Evolutionary conservation across 2,113 vertebrate genomes (phyloP), one percentile per base, ranked within the genome.

Genomic region (Aspidoscelis tigris): DNA sequence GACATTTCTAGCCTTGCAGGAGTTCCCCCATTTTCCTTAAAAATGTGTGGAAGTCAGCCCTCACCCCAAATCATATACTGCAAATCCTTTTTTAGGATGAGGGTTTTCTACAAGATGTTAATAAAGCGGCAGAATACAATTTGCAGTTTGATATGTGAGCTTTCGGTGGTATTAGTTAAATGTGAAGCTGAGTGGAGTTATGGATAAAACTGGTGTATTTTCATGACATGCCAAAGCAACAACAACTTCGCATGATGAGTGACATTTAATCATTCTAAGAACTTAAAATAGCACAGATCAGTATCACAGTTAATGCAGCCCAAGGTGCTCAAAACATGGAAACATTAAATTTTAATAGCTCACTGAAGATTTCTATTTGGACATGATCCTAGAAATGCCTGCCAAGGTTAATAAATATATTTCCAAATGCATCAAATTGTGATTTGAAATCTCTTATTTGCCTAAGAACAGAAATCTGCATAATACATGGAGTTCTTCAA

Each of bases 321-420:
- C 21, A 73, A 80, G 9, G 22, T 43, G 70, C 68, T 65, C 4
- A 21, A 39, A 2, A 74, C 89, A 89, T 88, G 11, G 88, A 89
- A 71, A 89, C 80, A 90, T 85, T 6, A 88, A 85, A 89, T 86
- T 64, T 66, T 69, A 86, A 87, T 78, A 82, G 64, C 72, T 53
- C 39, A 81, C 43, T 72, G 75, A 90, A 92, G 86, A 87, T 7
- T 39, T 68, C 47, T 5, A 4, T 76, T 78, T 84, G 76, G 65
- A 77, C 82, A 81, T 64, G 72, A 72, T 89, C 65, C 85, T 78
- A 55, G 81, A 90, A 79, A 50, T 50, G 12, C 14, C 18, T 61
- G 58, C 12, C 58, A 61, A 18, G 58, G 58, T 61, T 61, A 61
- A 61, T 12, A 78, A 0, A 76, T 16, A 90, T 44, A 81, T 85